These are phyloP conservation scores for Erebia palarica DNA, from an alignment of 2,888 invertebrate genomes.

Conservation along the genomic window DNA sequence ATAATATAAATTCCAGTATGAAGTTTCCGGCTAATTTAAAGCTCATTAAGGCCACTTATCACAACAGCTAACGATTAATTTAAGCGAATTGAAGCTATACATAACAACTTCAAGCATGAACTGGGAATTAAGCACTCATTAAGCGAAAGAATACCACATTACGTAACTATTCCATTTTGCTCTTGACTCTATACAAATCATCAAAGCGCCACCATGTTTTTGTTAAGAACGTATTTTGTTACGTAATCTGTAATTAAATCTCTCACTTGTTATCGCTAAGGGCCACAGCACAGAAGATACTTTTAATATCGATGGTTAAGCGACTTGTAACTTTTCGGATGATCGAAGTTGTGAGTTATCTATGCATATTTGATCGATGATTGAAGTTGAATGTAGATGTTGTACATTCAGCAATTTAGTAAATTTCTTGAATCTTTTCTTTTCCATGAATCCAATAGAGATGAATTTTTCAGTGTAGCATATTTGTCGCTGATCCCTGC, in stretches of 20 bases:
- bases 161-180: constrained; percentile 1
- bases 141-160: constrained; percentile 3
- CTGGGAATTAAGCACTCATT: constrained; percentile 2
- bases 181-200: constrained; percentile 6
- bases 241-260: constrained; percentile 13
- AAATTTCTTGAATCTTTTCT: no score
- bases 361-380: no score
- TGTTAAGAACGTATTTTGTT: constrained; percentile 8
- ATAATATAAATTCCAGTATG: background rate
- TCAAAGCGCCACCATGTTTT: background rate
- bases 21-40: constrained; percentile 1
- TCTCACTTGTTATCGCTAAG: background rate
- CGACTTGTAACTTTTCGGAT: background rate
- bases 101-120: background rate
- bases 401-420: no score
- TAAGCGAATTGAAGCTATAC: background rate
- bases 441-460: no score
- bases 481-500: background rate
- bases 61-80: background rate
- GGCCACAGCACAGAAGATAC: background rate
- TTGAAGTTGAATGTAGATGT: no score
- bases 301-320: background rate
- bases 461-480: no score
- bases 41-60: background rate
- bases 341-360: background rate